A percentile compares a stretch with the other conserved stretches of the same genome.
phyloP scores from a whole-genome alignment of 2,797 vertebrate genomes.

The Tokudaia tokunoshimensis region DNA sequence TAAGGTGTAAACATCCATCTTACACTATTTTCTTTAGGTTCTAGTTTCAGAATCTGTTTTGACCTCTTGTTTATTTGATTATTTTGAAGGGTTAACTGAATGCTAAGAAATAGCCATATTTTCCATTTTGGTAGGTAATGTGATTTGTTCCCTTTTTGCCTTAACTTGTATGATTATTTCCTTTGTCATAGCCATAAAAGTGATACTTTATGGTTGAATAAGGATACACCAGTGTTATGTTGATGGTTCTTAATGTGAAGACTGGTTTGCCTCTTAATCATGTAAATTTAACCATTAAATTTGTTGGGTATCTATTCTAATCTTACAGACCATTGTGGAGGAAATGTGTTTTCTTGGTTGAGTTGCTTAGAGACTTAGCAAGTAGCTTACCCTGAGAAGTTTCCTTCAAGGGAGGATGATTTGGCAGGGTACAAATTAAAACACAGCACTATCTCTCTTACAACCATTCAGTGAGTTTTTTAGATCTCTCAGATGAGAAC shows the following conservation, averaged over 20 bases:
- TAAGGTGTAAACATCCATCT: slow-evolving; percentile 74
- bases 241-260: slow-evolving; percentile 66
- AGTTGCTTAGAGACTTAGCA: slow-evolving; percentile 72
- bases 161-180: slow-evolving; percentile 75
- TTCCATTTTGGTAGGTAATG: slow-evolving; percentile 71
- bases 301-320: slow-evolving; percentile 63
- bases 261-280: slow-evolving; percentile 47
- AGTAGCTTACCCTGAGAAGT: slow-evolving; percentile 68
- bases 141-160: slow-evolving; percentile 64
- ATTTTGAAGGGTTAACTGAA: slow-evolving; percentile 59
- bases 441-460: slow-evolving; percentile 78
- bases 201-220: slow-evolving; percentile 70
- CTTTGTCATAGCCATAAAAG: slow-evolving; percentile 26
- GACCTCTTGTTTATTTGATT: slow-evolving; percentile 70
- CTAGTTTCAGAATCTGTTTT: slow-evolving; percentile 75
- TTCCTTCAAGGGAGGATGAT: slow-evolving; percentile 73
- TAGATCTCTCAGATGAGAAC: slow-evolving; percentile 71
- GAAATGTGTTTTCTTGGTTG: slow-evolving; percentile 74
- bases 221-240: slow-evolving; percentile 72
- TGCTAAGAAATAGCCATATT: slow-evolving; percentile 65
- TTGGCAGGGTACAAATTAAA: slow-evolving; percentile 74
- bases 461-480: slow-evolving; percentile 71
- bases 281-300: slow-evolving; percentile 71
- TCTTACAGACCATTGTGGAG: slow-evolving; percentile 9
- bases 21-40: slow-evolving; percentile 69